phyloP scores from a whole-genome alignment of 2,888 invertebrate species.

The Beris morrisii region DNA sequence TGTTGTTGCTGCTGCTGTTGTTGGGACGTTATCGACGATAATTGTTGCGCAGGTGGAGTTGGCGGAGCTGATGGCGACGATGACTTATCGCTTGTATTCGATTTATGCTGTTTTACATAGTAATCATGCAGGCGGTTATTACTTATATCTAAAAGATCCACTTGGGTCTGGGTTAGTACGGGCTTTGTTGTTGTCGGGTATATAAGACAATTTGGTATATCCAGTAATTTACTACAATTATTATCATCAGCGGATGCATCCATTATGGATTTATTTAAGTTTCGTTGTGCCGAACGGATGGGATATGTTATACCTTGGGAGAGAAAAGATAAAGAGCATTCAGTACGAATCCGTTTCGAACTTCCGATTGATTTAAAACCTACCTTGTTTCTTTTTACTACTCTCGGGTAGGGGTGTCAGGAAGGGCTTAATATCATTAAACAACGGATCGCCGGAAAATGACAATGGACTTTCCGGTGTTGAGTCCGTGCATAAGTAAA shows the following conservation, averaged over 20 bases:
- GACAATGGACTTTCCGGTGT: slow-evolving; percentile 55
- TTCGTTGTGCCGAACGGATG: slow-evolving; percentile 54
- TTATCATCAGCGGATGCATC: slow-evolving; percentile 46
- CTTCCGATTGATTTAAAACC: slow-evolving; percentile 34
- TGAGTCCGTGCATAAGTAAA: slow-evolving; percentile 90
- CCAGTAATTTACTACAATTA: slow-evolving; percentile 24
- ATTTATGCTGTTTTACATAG: slow-evolving; percentile 24
- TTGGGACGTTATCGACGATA: neutral
- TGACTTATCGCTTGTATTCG: slow-evolving; percentile 2
- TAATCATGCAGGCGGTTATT: slow-evolving; percentile 34
- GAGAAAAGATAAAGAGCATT: neutral
- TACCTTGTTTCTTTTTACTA: slow-evolving; percentile 59
- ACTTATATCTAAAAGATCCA: slow-evolving; percentile 38
- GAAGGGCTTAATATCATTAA: slow-evolving; percentile 64
- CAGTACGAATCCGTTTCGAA: neutral
- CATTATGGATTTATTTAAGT: slow-evolving; percentile 56
- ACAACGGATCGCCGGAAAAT: slow-evolving; percentile 61
- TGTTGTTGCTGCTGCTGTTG: too few relatives aligned
- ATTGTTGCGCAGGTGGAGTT: slow-evolving; percentile 17
- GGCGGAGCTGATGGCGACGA: slow-evolving; percentile 4
- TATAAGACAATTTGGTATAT: slow-evolving; percentile 39
- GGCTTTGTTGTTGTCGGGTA: slow-evolving; percentile 49
- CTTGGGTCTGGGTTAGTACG: slow-evolving; percentile 44
- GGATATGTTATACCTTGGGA: slow-evolving; percentile 45
- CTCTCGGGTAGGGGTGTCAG: slow-evolving; percentile 59